Conservation (phyloP, 1,140 invertebrate genomes). For the Macrobrachium rosenbergii region DNA sequence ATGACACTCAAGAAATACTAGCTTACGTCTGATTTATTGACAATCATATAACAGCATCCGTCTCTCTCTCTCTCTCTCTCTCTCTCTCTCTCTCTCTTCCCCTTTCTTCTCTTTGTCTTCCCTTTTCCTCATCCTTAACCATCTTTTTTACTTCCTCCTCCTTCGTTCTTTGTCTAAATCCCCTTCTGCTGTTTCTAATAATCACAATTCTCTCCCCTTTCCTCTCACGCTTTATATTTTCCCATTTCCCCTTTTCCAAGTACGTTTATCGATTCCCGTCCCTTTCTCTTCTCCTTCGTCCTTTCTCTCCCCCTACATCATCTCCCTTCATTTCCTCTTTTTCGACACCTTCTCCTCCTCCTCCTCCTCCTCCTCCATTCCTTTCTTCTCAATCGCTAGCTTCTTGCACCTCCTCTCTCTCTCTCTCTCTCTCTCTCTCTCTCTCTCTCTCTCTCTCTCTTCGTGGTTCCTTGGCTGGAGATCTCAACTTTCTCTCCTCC, state of each 20-base stretch:
- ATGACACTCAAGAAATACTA: too few species aligned
- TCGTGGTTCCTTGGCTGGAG: background rate
- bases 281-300: background rate
- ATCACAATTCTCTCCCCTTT: background rate
- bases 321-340: background rate
- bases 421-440: conserved; percentile 31
- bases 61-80: conserved; percentile 30
- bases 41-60: background rate
- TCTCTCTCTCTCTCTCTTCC: background rate
- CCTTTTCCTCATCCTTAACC: background rate
- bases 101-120: background rate
- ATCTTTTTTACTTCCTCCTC: background rate
- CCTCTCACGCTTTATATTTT: background rate
- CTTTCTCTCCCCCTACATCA: background rate
- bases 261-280: background rate
- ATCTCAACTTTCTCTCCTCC: background rate
- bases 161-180: too few species aligned
- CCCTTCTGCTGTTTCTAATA: background rate
- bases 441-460: conserved; percentile 31
- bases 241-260: background rate
- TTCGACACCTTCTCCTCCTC: background rate
- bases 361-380: background rate
- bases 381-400: background rate
- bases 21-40: too few species aligned
- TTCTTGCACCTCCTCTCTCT: conserved; percentile 12